These are phyloP conservation scores for Botia kubotai DNA, from an alignment of 2,797 vertebrate genomes.

Conservation along the genomic window DNA sequence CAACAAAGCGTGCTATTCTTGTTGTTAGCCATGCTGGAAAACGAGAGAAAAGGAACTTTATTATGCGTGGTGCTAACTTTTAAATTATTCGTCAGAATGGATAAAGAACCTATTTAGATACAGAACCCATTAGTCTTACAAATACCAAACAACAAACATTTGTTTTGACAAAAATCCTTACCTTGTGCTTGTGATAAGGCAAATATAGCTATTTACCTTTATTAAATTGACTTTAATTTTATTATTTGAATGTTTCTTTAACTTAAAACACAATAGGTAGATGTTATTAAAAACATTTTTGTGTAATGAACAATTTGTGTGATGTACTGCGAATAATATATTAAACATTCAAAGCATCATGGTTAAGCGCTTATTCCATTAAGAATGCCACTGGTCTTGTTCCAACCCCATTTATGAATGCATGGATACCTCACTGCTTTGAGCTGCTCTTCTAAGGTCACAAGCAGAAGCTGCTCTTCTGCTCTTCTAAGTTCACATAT, in stretches of 20 bases:
- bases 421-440: slow-evolving; percentile 81
- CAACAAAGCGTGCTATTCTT: slow-evolving; percentile 90
- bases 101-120: slow-evolving; percentile 16
- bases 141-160: slow-evolving; percentile 5
- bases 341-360: not conserved
- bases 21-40: slow-evolving; percentile 92
- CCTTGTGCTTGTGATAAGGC: not conserved
- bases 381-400: not conserved
- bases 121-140: not conserved
- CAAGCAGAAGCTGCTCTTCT: slow-evolving; percentile 46
- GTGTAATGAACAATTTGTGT: no score
- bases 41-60: slow-evolving; percentile 56
- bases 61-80: slow-evolving; percentile 1
- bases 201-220: no score
- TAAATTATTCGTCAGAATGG: slow-evolving; percentile 52
- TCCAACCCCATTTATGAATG: not conserved
- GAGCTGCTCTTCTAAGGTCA: slow-evolving; percentile 58
- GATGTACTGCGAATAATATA: no score
- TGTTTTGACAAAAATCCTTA: not conserved
- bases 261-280: no score
- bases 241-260: no score
- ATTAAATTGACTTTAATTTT: no score
- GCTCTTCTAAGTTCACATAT: not conserved
- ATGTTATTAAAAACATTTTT: no score
- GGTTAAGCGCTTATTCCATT: not conserved